Evolutionary conservation across 2,888 invertebrate genomes (phyloP), one percentile per base, ranked within the genome.

Genomic region (Aspidiotus rigidus): DNA sequence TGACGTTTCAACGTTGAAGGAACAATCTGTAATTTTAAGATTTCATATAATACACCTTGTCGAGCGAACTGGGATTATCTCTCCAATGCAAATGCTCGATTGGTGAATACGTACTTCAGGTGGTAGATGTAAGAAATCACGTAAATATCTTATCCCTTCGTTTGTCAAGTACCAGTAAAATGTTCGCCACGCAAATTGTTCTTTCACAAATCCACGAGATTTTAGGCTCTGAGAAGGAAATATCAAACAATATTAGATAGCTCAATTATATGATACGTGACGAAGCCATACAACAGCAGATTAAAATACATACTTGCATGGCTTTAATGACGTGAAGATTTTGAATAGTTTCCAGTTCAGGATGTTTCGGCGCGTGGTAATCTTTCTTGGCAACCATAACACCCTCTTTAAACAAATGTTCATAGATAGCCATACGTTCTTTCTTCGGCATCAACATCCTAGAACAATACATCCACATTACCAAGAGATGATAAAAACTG

Each of bases 381-480:
- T 99, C 98, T 79, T 99, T 98, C 80, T 96, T 96, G 10, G 99
- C 99, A 76, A 99, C 98, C 87, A 98, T 90, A 73, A 99, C 99
- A 79, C 99, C 99, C 82, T 99, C 98, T 79, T 95, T 95, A 80
- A 98, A 97, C 76, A 98, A 87, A 83, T 93, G 92, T 80, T 99
- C 98, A 81, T 93, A 99, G 79, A 99, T 98, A 75, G 91, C 84
- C 75, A 93, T 89, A 78, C 96, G 88, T 80, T 96, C 94, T 83
- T 93, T 91, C 84, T 97, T 98, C 77, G 98, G 96, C 95, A 99
- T 99, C 93, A 99, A 95, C 99, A 99, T 99, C 80, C 90, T 94
- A 80, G 78, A 81, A 79, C 28, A 28, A 3, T 28, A 28, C 28
- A 3, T 28, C 28, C 28, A 28, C 28, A 28, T 28, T 28, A 28